phyloP scores from a whole-genome alignment of 2,888 invertebrate genomes.

The Protodeltote pygarga region DNA sequence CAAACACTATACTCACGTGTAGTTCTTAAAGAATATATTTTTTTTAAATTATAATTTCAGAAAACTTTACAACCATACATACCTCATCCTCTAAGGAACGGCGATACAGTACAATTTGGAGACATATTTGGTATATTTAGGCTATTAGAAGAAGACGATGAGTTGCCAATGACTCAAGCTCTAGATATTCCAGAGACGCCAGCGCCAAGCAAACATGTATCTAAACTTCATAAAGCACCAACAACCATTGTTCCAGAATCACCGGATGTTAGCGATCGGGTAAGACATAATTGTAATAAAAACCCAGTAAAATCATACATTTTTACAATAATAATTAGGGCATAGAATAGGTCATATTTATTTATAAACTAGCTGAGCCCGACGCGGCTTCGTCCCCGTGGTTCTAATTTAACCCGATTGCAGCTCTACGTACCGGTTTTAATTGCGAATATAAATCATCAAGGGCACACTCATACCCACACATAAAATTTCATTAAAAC shows the following conservation, averaged over 20 bases:
- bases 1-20: no score
- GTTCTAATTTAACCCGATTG: no score
- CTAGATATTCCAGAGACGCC: conserved; percentile 76
- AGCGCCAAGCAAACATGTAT: conserved; percentile 50
- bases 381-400: no score
- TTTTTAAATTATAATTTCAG: conserved; percentile 66
- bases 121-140: conserved; percentile 76
- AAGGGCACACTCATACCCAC: no score
- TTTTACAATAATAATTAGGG: no score
- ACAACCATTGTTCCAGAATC: conserved; percentile 74
- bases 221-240: conserved; percentile 56
- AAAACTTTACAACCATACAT: conserved; percentile 72
- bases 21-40: not conserved
- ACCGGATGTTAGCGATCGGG: conserved; percentile 79
- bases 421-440: no score
- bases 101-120: conserved; percentile 79
- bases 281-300: no score
- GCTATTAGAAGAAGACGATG: conserved; percentile 68
- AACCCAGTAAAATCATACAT: no score
- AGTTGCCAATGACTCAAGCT: conserved; percentile 78
- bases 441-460: no score
- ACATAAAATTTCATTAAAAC: no score
- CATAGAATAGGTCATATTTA: no score
- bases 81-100: conserved; percentile 70
- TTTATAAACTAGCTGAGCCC: no score